A percentile compares a stretch with the other conserved stretches of the same genome.
phyloP scores from a whole-genome alignment of 37 sponge, comb jelly and placozoan genomes.

The Cladorhizidae sp. region DNA sequence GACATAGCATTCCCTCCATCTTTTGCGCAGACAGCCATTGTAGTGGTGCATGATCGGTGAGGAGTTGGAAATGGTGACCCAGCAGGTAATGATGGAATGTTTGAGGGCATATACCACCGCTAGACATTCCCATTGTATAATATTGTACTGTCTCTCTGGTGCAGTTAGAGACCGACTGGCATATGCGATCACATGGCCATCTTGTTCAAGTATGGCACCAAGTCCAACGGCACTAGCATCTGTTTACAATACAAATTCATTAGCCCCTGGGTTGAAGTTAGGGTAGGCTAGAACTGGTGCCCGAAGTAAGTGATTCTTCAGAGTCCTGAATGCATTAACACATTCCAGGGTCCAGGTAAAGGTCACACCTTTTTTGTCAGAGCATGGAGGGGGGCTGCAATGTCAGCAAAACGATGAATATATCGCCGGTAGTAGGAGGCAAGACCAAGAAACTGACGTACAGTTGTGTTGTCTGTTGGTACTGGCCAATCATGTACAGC shows the following conservation, averaged over 20 bases:
- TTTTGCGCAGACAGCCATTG: too few species aligned
- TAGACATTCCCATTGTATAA: conserved; percentile 53
- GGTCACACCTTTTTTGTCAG: conserved; percentile 59
- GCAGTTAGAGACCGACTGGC: conserved; percentile 22
- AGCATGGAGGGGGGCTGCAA: conserved; percentile 41
- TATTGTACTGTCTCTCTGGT: conserved; percentile 22
- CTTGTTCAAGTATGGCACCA: conserved; percentile 66
- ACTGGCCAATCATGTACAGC: conserved; percentile 52
- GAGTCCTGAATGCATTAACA: conserved; percentile 18
- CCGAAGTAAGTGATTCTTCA: conserved; percentile 37
- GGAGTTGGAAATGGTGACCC: conserved; percentile 26
- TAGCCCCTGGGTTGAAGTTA: conserved; percentile 23
- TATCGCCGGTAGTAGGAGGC: conserved; percentile 61
- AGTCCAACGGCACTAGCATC: conserved; percentile 69
- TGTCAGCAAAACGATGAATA: conserved; percentile 51
- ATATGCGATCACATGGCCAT: conserved; percentile 42
- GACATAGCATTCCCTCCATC: too few species aligned
- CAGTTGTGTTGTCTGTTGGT: conserved; percentile 23
- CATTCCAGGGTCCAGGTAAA: conserved; percentile 38
- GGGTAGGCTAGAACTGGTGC: conserved; percentile 62
- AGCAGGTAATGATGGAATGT: conserved; percentile 60
- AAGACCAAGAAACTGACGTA: conserved; percentile 59
- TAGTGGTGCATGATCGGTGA: conserved; percentile 53
- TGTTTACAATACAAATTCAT: conserved; percentile 49
- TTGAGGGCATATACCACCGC: conserved; percentile 51